A percentile compares a stretch with the other conserved stretches of the same genome.
Conservation (phyloP, 1,140 invertebrate genomes). For the Bombyx mori region DNA sequence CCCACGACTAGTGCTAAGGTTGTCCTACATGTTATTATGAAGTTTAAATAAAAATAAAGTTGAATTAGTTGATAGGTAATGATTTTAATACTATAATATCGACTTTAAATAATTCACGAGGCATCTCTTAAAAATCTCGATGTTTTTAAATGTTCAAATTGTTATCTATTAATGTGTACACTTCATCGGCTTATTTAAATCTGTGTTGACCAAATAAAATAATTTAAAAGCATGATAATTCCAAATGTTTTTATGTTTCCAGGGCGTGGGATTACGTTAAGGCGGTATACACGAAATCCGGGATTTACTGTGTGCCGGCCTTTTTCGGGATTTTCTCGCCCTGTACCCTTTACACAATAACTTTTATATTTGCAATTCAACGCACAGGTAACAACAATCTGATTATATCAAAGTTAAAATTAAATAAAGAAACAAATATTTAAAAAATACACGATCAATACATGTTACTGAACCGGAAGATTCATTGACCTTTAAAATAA, state of each 20-base stretch:
- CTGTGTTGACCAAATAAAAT: no score
- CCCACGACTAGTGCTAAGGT: slow-evolving; percentile 39
- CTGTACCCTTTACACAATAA: slow-evolving; percentile 17
- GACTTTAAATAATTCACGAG: no score
- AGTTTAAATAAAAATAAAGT: neutral
- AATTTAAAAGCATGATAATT: slow-evolving; percentile 8
- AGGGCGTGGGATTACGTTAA: slow-evolving; percentile 29
- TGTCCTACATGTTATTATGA: neutral
- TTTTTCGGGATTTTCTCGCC: slow-evolving; percentile 36
- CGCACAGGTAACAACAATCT: slow-evolving; percentile 7
- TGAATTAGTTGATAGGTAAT: no score
- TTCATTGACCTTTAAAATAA: no score
- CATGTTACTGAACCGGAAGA: no score
- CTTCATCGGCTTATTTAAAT: no score
- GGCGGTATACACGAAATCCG: slow-evolving; percentile 28
- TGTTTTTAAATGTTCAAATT: no score
- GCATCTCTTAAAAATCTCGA: no score
- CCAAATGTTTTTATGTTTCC: slow-evolving; percentile 18
- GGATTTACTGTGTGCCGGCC: slow-evolving; percentile 24
- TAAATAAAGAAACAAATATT: slow-evolving; percentile 1
- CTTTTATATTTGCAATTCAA: slow-evolving; percentile 19
- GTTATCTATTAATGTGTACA: no score
- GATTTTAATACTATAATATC: no score
- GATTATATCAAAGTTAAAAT: neutral
- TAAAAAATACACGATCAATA: neutral